These are phyloP conservation scores for Mayetiola destructor DNA, from an alignment of 2,888 invertebrate genomes.

Conservation along the genomic window DNA sequence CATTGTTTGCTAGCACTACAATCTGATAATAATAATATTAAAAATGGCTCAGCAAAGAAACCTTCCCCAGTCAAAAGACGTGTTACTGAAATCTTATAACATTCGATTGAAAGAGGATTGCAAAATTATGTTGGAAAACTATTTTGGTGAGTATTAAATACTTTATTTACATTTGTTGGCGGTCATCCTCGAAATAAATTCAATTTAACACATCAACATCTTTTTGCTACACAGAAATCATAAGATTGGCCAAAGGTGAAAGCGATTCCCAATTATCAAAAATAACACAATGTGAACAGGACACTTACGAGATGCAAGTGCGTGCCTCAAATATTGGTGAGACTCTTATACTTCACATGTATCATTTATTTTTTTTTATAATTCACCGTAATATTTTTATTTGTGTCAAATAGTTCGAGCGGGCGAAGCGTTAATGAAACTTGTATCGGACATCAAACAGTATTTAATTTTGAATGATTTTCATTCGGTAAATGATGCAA, in stretches of 20 bases:
- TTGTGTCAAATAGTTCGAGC: conserved; percentile 60
- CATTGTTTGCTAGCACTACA: too few species aligned
- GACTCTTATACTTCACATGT: neutral
- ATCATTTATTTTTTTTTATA: conserved; percentile 2
- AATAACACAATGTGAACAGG: conserved; percentile 87
- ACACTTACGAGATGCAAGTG: conserved; percentile 94
- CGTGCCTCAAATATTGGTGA: conserved; percentile 81
- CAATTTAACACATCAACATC: conserved; percentile 8
- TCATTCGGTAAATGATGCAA: conserved; percentile 93
- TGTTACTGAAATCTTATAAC: conserved; percentile 85
- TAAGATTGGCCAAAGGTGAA: conserved; percentile 77
- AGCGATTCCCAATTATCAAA: conserved; percentile 79
- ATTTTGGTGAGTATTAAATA: conserved; percentile 54
- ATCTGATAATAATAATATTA: neutral
- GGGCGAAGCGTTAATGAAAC: conserved; percentile 90
- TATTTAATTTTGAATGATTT: conserved; percentile 96
- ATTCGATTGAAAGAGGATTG: conserved; percentile 91
- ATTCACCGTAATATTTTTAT: neutral
- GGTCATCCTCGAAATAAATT: neutral
- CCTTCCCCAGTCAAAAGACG: conserved; percentile 87
- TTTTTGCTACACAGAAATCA: conserved; percentile 55
- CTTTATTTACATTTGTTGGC: neutral
- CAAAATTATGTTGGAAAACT: conserved; percentile 94
- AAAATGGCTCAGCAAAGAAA: conserved; percentile 37
- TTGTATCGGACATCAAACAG: conserved; percentile 95